Base-by-base conservation (phyloP, 2,888 invertebrate species). In the Chloroclysta siterata region DNA sequence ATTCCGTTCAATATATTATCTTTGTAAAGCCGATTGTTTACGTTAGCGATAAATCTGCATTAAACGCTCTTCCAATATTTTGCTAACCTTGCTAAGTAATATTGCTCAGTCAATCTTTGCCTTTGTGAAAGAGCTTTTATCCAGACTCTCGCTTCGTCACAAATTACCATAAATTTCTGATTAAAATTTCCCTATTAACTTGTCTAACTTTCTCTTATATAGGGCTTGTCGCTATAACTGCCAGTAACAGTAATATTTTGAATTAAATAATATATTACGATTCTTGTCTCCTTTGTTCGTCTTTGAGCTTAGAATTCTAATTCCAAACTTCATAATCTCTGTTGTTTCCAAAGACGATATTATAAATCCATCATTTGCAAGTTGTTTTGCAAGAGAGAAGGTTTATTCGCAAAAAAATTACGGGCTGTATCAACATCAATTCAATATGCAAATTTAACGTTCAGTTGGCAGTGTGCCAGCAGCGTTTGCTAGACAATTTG, bases 131-230 rank as follows among this genome's bases (percentile, higher is more conserved):
- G 68, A 74, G 74, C 72, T 79, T 76, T 77, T 72, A 77, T 75
- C 66, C 53, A 63, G 48, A 54, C 60, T 60, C 71, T 70, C 69
- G 62, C 68, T 69, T 67, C 67, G 55, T 72, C 70, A 70, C 48
- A 74, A 81, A 86, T 87, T 84, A 80, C 61, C 85, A 85, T 85
- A 81, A 83, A 82, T 72, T 78, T 70, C 63, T 76, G 80, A 84
- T 84, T 80, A 80, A 81, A 80, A 82, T 82, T 79, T 80, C 77
- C 77, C 72, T 73, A 75, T 74, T 70, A 76, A 71, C 72, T 77
- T 70, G 68, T 65, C 63, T 64, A 71, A 72, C 62, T 75, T 72
- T 63, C 51, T 55, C 59, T 69, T 62, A 50, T 41, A 58, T 54
- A 55, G 53, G 62, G 68, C 67, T 63, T 73, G 68, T 69, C 62